These are phyloP conservation scores for Xylota sylvarum DNA, from an alignment of 2,888 invertebrate genomes.

Conservation along the genomic window DNA sequence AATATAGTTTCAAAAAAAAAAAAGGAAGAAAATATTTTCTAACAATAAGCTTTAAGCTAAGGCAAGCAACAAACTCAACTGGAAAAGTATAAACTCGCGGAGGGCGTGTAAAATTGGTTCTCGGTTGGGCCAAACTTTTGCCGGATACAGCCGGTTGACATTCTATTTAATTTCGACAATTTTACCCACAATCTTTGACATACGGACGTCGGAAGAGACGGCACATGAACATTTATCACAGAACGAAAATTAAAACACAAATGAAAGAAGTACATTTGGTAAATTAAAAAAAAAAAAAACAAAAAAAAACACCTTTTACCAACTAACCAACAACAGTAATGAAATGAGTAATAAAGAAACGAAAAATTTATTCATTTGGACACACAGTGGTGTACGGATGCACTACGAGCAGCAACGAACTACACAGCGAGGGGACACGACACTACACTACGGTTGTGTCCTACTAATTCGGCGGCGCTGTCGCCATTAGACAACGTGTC, in stretches of 20 bases:
- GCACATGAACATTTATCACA: not conserved
- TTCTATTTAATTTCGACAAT: conserved; percentile 20
- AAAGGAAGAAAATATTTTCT: not conserved
- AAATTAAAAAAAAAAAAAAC: conserved; percentile 25
- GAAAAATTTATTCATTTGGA: not conserved
- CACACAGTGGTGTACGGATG: conserved; percentile 15
- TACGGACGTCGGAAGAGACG: not conserved
- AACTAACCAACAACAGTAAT: conserved; percentile 8
- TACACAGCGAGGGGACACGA: conserved; percentile 48
- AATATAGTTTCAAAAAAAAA: not conserved
- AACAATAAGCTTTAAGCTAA: conserved; percentile 38
- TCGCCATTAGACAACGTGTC: conserved; percentile 16
- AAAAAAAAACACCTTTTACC: conserved; percentile 24
- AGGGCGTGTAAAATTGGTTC: conserved; percentile 38
- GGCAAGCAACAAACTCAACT: conserved; percentile 39
- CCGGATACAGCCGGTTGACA: conserved; percentile 38
- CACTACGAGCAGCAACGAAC: conserved; percentile 57
- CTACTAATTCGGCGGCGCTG: conserved; percentile 34
- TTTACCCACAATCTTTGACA: conserved; percentile 31
- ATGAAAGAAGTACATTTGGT: conserved; percentile 26
- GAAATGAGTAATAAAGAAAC: conserved; percentile 26
- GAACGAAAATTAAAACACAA: conserved; percentile 12
- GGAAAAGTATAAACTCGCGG: not conserved
- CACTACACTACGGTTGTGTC: conserved; percentile 63
- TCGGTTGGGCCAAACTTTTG: conserved; percentile 4